These are phyloP conservation scores for Molossus molossus DNA, from an alignment of 2,797 vertebrate species.

Conservation along the genomic window DNA sequence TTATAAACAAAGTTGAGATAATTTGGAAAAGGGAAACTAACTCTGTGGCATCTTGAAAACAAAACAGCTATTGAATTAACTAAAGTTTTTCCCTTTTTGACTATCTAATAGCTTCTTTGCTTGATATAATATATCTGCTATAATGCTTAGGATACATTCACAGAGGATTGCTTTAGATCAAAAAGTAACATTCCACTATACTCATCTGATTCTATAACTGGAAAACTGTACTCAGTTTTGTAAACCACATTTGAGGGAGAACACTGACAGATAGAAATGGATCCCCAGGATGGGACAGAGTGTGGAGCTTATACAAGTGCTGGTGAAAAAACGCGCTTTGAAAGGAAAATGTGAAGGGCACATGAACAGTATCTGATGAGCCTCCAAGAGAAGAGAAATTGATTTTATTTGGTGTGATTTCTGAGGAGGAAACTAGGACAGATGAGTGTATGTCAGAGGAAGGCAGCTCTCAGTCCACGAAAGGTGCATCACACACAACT, in stretches of 20 bases:
- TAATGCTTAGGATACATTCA: neutral
- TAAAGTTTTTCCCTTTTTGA: neutral
- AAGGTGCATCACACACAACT: neutral
- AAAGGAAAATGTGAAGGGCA: neutral
- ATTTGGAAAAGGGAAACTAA: neutral
- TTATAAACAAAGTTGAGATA: neutral
- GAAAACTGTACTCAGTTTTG: neutral
- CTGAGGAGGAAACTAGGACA: neutral
- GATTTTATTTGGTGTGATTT: neutral
- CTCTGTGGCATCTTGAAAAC: neutral
- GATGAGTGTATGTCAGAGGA: neutral
- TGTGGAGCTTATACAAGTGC: too few species aligned
- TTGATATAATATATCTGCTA: neutral
- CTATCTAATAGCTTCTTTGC: neutral
- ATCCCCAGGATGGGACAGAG: neutral
- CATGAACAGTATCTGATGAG: neutral
- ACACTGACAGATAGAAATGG: neutral
- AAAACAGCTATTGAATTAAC: neutral
- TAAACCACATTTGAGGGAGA: neutral
- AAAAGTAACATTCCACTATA: neutral
- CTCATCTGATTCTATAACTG: neutral
- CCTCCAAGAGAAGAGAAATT: neutral
- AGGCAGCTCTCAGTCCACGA: neutral
- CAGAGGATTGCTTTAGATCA: neutral
- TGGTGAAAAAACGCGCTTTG: neutral